These are phyloP conservation scores for Ascaphus truei DNA, from an alignment of 2,113 vertebrate species.

Conservation along the genomic window DNA sequence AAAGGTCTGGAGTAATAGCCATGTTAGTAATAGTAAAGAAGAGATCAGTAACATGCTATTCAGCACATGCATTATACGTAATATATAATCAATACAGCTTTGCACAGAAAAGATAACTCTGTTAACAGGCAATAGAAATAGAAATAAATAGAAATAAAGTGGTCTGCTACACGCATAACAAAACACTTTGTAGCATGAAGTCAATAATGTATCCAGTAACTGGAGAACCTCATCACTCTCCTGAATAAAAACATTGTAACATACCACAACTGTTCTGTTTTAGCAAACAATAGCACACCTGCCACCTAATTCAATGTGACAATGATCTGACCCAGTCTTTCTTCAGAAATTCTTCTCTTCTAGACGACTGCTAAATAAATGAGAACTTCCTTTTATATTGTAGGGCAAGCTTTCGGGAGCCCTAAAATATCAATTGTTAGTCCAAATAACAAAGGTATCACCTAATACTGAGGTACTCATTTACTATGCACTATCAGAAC, in stretches of 20 bases:
- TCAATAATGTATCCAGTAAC: slow-evolving; percentile 3
- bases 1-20: neutral
- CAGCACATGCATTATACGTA: neutral
- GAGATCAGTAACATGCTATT: neutral
- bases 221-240: neutral
- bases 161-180: neutral
- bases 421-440: no score
- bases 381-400: no score
- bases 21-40: neutral
- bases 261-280: no score
- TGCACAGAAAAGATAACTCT: neutral
- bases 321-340: no score
- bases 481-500: no score
- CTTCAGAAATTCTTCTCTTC: no score
- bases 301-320: no score
- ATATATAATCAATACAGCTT: neutral
- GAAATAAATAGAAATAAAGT: neutral
- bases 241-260: neutral
- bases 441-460: no score
- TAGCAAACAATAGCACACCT: no score
- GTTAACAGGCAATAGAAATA: neutral
- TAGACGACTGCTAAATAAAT: no score
- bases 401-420: no score
- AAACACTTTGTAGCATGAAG: neutral
- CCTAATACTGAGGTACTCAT: no score